Percentiles rank a stretch among this genome's conserved stretches.
Evolutionary conservation across 2,888 invertebrate genomes (phyloP).

Genomic region (Cetonia aurata): DNA sequence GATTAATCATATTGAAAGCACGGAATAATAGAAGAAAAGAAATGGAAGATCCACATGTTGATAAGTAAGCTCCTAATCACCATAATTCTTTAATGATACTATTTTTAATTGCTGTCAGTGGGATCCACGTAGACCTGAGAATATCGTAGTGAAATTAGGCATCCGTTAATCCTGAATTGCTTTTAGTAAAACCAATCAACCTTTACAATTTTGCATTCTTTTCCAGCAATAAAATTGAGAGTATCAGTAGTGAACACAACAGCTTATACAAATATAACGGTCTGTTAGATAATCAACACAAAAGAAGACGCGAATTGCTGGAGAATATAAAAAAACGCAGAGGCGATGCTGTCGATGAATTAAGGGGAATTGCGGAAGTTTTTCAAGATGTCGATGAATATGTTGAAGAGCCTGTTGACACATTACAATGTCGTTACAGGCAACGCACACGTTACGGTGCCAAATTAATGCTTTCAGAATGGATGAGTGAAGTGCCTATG

Average conservation of each 20-base stretch:
- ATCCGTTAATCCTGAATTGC: no score
- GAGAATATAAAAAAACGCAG: constrained; percentile 72
- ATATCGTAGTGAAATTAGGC: no score
- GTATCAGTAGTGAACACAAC: constrained; percentile 14
- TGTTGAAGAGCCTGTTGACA: constrained; percentile 58
- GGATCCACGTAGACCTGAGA: no score
- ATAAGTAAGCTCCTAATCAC: no score
- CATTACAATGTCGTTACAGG: constrained; percentile 55
- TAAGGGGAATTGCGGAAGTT: constrained; percentile 69
- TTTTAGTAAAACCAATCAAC: background rate
- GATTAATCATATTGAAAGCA: no score
- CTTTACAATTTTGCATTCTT: background rate
- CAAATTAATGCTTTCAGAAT: constrained; percentile 91
- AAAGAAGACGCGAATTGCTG: constrained; percentile 70
- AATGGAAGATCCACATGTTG: no score
- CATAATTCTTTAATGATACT: no score
- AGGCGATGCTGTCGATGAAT: constrained; percentile 66
- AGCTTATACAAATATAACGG: constrained; percentile 47
- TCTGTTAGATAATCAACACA: constrained; percentile 52
- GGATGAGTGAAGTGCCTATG: constrained; percentile 88
- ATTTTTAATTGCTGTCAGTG: no score
- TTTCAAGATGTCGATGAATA: constrained; percentile 57
- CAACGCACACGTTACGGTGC: constrained; percentile 61
- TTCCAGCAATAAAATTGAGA: background rate
- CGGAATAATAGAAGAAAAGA: no score